Base-by-base conservation (phyloP, 2,113 vertebrate species). In the Heterochromis multidens region DNA sequence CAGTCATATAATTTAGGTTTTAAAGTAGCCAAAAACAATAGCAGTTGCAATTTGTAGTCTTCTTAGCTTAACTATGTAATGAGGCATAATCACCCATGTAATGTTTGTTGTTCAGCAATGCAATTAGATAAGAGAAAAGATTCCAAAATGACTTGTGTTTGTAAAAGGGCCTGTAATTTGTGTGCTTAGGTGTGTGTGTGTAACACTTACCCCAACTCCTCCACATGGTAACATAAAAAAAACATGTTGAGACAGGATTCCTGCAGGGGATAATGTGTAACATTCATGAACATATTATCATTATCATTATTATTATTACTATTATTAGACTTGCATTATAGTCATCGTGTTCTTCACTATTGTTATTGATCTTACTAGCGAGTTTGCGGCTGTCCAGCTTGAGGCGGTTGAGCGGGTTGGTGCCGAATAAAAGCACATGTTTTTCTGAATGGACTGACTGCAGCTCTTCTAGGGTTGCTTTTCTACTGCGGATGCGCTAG, bases 141-240 rank as follows among this genome's bases (percentile, higher is more conserved):
- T 85, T 94, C 84, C 87, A 77, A 87, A 83, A 78, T 82, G 82
- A 91, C 79, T 84, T 82, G 57, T 77, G 76, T 65, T 83, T 83
- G 77, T 29, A 82, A 82, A 80, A 43, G 21, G 21, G 25, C 29
- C 23, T 82, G 59, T 74, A 31, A 52, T 82, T 61, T 81, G 78
- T 78, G 67, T 61, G 76, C 25, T 76, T 31, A 61, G 14, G 62
- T 72, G 29, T 70, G 35, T 78, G 49, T 23, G 76, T 76, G 81
- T 76, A 17, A 27, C 65, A 96, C 98, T 97, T 93, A 99, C 98
- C 96, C 98, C 98, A 61, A 98, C 94, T 49, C 97, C 98, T 86
- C 98, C 98, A 21, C 98, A 99, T 65, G 97, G 97, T 87, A 99
- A 92, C 97, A 97, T 97, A 86, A 98, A 96, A 63, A 98, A 97